Base-by-base conservation (phyloP, 1,140 invertebrate genomes). In the Zaprionus taronus region DNA sequence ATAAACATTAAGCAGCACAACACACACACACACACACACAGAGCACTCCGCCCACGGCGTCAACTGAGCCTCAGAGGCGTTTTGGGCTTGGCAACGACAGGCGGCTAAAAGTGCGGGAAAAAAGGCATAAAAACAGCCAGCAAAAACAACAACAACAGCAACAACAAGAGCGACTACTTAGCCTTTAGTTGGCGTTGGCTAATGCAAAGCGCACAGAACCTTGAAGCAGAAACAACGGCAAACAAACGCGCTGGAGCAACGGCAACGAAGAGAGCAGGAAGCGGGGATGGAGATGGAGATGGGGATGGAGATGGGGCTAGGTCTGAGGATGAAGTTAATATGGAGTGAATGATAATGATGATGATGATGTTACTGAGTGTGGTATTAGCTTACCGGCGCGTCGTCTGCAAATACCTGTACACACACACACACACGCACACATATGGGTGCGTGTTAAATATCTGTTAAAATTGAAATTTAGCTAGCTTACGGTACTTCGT, bases 171-270 rank as follows among this genome's bases (percentile, higher is more conserved):
- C 61, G 67, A 65, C 76, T 53, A 72, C 53, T 64, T 68, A 62
- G 67, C 41, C 80, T 72, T 80, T 75, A 67, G 80, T 81, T 89
- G 49, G 77, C 71, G 75, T 65, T 79, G 72, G 68, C 77, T 90
- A 84, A 89, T 89, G 84, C 85, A 87, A 79, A 79, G 84, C 78
- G 81, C 81, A 89, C 58, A 84, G 83, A 90, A 89, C 85, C 84
- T 90, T 89, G 85, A 89, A 90, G 81, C 78, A 73, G 68, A 71
- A 84, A 74, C 85, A 81, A 90, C 85, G 75, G 66, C 85, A 89
- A 90, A 89, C 79, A 79, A 81, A 84, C 85, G 85, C 75, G 79
- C 63, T 61, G 70, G 58, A 58, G 58, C 67, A 47, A 22, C 6
- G 24, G 28, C 26, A 5, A 7, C n/a, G 41, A 44, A 9, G 41